Conservation (phyloP, 2,797 vertebrate species). For the Xenops minutus region DNA sequence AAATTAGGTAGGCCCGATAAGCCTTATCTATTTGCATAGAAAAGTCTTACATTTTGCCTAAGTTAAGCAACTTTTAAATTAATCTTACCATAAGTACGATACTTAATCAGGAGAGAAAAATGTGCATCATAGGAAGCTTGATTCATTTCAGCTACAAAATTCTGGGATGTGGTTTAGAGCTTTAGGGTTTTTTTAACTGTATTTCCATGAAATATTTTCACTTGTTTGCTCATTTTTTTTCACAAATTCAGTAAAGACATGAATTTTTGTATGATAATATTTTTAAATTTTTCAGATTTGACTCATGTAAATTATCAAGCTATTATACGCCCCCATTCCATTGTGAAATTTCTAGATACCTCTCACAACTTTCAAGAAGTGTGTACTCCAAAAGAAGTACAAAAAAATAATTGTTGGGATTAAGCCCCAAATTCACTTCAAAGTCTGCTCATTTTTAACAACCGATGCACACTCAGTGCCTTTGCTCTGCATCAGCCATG, state of each 20-base stretch:
- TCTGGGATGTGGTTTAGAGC: neutral
- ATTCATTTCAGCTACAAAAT: neutral
- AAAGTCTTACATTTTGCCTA: neutral
- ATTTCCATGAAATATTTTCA: neutral
- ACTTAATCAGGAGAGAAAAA: neutral
- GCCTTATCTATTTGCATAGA: neutral
- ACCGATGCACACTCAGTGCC: neutral
- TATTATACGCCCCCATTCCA: neutral
- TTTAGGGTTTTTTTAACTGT: neutral
- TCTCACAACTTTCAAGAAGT: neutral
- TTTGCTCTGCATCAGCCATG: neutral
- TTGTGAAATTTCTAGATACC: neutral
- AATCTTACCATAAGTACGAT: neutral
- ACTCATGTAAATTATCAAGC: neutral
- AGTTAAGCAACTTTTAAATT: neutral
- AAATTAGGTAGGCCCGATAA: neutral
- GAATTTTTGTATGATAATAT: neutral
- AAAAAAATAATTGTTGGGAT: neutral
- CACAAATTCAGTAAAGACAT: neutral
- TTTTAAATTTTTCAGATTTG: neutral
- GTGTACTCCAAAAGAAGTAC: neutral
- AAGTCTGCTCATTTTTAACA: neutral
- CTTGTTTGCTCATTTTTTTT: neutral
- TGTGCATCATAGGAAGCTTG: neutral
- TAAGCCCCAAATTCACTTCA: neutral